These are phyloP conservation scores for Carcinoscorpius rotundicauda DNA, from an alignment of 1,140 invertebrate species.

Conservation along the genomic window DNA sequence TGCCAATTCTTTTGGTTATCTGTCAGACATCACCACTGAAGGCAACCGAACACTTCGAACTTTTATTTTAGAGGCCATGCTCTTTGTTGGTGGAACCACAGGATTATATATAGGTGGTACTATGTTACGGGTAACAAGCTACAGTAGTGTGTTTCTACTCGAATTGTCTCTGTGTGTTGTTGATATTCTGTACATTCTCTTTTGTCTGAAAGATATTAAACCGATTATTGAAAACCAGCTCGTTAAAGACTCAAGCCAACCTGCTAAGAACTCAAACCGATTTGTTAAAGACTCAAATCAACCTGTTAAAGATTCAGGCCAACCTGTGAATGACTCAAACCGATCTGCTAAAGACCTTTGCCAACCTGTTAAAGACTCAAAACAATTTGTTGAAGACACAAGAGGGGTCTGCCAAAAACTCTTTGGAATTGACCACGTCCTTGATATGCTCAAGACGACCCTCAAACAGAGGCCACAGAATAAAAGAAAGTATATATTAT, in stretches of 20 bases:
- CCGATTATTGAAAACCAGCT: slow-evolving; percentile 4
- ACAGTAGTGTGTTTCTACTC: slow-evolving; percentile 23
- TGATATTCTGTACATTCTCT: slow-evolving; percentile 32
- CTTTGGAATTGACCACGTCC: slow-evolving; percentile 26
- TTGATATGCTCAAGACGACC: slow-evolving; percentile 29
- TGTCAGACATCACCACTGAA: slow-evolving; percentile 67
- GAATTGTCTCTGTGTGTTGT: slow-evolving; percentile 27
- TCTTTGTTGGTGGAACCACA: slow-evolving; percentile 35
- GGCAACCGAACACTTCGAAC: slow-evolving; percentile 66
- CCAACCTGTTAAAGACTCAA: no score
- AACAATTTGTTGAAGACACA: no score
- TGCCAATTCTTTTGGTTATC: slow-evolving; percentile 79
- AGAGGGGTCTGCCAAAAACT: not conserved
- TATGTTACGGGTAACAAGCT: slow-evolving; percentile 31
- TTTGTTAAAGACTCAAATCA: no score
- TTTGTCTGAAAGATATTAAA: slow-evolving; percentile 28
- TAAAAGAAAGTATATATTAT: slow-evolving; percentile 26
- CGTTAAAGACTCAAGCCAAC: not conserved
- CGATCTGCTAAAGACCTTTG: no score
- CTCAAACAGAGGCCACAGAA: slow-evolving; percentile 27
- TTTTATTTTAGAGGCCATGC: slow-evolving; percentile 57
- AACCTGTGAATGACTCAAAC: no score
- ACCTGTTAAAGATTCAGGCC: no score
- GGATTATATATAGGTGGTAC: slow-evolving; percentile 35
- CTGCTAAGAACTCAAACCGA: no score